Evolutionary conservation across 1,140 invertebrate genomes (phyloP), one percentile per base, ranked within the genome.

Genomic region (Penaeus vannamei): DNA sequence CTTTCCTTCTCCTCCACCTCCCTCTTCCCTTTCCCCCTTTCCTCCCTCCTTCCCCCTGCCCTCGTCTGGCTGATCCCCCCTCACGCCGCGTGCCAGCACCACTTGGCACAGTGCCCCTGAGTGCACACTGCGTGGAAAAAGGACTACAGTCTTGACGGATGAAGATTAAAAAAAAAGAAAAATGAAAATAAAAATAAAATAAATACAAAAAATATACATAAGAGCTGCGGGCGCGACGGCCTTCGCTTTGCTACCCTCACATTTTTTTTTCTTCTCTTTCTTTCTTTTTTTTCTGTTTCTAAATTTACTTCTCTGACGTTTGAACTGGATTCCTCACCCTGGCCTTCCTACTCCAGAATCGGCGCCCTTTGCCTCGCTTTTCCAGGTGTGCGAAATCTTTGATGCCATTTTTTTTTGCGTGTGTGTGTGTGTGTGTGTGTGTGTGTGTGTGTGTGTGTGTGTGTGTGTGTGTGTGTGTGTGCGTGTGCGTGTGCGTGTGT

Each of bases 351-450:
- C 53, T 53, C 53, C 53, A 53, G 53, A 14, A 53, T 53, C 53
- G 14, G 17, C 53, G 1, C 53, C 14, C 8, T 53, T 53, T 53
- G 53, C 53, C 53, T 1, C 1, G 53, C 0, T 12, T 12, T 53
- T 53, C 8, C 53, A 17, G 53, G 8, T 53, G 53, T 17, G 17
- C 53, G 53, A 53, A 1, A 14, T 12, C 8, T 53, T 14, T 53
- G 46, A 2, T 12, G 53, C 5, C 53, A 53, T 53, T 53, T 53
- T 53, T 53, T 14, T 12, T 12, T n/a, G n/a, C n/a, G n/a, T n/a
- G n/a, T n/a, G n/a, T n/a, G n/a, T 76, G 69, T 76, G 69, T 12
- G 69, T 76, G 69, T 76, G 69, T 12, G 69, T 76, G 69, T 12
- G n/a, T 76, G 69, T 76, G n/a, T 17, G n/a, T 76, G 69, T 76